A percentile compares a stretch with the other conserved stretches of the same genome.
phyloP scores from a whole-genome alignment of 2,888 invertebrate species.

The Mesopsocus fuscifrons region DNA sequence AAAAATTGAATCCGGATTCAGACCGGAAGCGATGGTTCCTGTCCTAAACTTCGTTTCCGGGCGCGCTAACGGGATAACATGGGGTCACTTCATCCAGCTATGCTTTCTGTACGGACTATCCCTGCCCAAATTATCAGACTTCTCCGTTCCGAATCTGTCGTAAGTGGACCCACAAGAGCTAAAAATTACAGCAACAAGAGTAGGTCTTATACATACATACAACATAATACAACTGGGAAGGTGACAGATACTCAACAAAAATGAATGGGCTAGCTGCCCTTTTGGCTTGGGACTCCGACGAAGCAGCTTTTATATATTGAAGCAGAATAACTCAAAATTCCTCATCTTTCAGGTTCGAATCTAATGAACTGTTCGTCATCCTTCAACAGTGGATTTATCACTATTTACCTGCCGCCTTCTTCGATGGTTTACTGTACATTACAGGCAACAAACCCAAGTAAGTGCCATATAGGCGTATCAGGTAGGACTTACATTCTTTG shows the following conservation, averaged over 20 bases:
- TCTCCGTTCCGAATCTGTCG: background rate
- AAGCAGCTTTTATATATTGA: too few relatives aligned
- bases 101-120: background rate
- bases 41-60: constrained; percentile 2
- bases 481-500: too few relatives aligned
- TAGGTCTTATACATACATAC: too few relatives aligned
- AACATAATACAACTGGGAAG: too few relatives aligned
- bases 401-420: background rate
- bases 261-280: too few relatives aligned
- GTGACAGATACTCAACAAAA: too few relatives aligned
- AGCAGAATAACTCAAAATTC: too few relatives aligned
- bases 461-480: too few relatives aligned
- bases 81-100: background rate
- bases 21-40: background rate
- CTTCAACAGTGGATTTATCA: background rate
- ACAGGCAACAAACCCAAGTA: background rate
- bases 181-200: too few relatives aligned
- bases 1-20: background rate
- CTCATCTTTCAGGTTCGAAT: background rate
- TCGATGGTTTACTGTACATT: background rate
- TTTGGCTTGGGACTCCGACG: too few relatives aligned
- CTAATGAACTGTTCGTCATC: background rate
- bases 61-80: background rate
- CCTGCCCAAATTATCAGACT: background rate
- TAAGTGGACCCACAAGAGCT: too few relatives aligned